These are phyloP conservation scores for Lucinisca nassula DNA, from an alignment of 2,888 invertebrate genomes.

Conservation along the genomic window DNA sequence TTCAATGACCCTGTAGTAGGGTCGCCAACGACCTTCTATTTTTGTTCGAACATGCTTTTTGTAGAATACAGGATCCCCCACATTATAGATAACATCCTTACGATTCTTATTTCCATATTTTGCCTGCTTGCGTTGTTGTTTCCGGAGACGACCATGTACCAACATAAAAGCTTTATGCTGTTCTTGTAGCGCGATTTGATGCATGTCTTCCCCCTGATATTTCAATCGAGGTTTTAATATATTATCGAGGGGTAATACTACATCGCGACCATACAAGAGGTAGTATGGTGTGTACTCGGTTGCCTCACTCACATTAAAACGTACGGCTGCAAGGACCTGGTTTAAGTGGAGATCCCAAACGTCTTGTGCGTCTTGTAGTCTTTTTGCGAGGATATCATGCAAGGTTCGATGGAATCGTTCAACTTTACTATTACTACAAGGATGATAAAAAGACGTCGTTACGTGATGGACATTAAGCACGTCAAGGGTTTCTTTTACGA, in stretches of 20 bases:
- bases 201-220: background rate
- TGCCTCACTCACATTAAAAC: no score
- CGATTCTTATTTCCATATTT: background rate
- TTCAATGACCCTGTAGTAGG: slow-evolving; percentile 8
- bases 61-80: background rate
- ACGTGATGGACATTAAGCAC: no score
- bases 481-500: no score
- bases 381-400: no score
- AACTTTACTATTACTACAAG: no score
- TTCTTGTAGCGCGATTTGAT: background rate
- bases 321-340: no score
- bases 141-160: background rate
- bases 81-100: background rate
- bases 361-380: no score
- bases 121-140: background rate
- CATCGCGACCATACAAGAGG: background rate
- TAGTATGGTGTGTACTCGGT: no score
- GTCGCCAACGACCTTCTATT: background rate
- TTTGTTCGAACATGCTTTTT: background rate
- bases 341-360: no score
- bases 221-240: background rate
- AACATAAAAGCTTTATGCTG: background rate
- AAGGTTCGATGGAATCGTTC: no score
- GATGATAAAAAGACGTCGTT: no score
- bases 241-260: background rate